These are phyloP conservation scores for Sweltsa coloradensis DNA, from an alignment of 1,140 invertebrate species.

Conservation along the genomic window DNA sequence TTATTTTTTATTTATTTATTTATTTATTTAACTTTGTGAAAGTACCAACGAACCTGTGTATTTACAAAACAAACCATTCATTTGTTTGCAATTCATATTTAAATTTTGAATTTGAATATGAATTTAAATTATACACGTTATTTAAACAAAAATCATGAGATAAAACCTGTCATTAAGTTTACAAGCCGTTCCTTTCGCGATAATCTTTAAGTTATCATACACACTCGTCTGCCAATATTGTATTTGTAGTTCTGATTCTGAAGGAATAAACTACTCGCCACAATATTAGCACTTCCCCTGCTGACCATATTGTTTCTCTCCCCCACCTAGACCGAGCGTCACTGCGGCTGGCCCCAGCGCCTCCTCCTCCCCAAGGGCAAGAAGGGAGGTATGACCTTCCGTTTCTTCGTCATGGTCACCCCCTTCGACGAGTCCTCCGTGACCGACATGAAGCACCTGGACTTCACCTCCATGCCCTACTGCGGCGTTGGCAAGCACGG, in stretches of 20 bases:
- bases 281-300: not conserved
- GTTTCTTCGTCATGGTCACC: slow-evolving; percentile 42
- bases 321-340: slow-evolving; percentile 9
- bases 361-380: slow-evolving; percentile 45
- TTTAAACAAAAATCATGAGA: too few species aligned
- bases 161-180: too few species aligned
- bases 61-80: too few species aligned
- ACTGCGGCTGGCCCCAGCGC: slow-evolving; percentile 44
- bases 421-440: slow-evolving; percentile 26
- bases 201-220: too few species aligned
- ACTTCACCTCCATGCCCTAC: slow-evolving; percentile 17
- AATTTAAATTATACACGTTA: too few species aligned
- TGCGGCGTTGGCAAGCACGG: slow-evolving; percentile 17
- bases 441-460: slow-evolving; percentile 2
- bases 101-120: too few species aligned
- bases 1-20: too few species aligned
- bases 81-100: too few species aligned
- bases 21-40: too few species aligned
- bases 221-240: not conserved
- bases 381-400: slow-evolving; percentile 42
- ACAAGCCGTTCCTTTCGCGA: too few species aligned
- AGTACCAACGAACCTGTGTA: too few species aligned
- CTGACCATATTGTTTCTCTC: not conserved
- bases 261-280: not conserved
- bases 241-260: not conserved